Conservation (phyloP, 2,797 vertebrate species). For the Chaetophractus vellerosus region DNA sequence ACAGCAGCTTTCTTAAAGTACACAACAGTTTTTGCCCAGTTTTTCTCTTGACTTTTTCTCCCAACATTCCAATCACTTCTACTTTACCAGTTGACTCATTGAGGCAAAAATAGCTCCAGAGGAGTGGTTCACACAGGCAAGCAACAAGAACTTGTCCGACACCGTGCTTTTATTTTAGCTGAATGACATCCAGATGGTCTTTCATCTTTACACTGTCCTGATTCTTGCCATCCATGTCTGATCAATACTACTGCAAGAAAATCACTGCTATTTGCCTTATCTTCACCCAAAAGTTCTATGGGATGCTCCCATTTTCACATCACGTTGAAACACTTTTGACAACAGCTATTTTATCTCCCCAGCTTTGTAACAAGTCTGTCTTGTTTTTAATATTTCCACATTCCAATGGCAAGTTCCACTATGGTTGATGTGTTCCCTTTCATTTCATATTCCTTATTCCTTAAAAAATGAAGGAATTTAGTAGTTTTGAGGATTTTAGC, state of each 20-base stretch:
- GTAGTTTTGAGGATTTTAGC: constrained; percentile 24
- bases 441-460: background rate
- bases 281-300: background rate
- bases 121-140: background rate
- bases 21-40: background rate
- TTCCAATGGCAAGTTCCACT: background rate
- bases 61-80: background rate
- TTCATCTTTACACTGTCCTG: background rate
- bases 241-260: background rate
- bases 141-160: background rate
- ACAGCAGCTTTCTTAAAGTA: constrained; percentile 46
- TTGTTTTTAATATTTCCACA: constrained; percentile 2
- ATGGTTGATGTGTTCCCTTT: background rate
- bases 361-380: background rate
- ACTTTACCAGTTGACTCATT: constrained; percentile 51
- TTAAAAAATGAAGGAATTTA: constrained; percentile 42
- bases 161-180: constrained; percentile 8
- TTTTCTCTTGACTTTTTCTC: constrained; percentile 23
- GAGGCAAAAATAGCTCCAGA: constrained; percentile 28
- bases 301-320: background rate
- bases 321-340: background rate
- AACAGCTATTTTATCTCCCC: background rate
- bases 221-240: background rate
- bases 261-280: background rate
- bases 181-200: background rate